Conservation (phyloP, 2,888 invertebrate genomes). For the Stramonita haemastoma region DNA sequence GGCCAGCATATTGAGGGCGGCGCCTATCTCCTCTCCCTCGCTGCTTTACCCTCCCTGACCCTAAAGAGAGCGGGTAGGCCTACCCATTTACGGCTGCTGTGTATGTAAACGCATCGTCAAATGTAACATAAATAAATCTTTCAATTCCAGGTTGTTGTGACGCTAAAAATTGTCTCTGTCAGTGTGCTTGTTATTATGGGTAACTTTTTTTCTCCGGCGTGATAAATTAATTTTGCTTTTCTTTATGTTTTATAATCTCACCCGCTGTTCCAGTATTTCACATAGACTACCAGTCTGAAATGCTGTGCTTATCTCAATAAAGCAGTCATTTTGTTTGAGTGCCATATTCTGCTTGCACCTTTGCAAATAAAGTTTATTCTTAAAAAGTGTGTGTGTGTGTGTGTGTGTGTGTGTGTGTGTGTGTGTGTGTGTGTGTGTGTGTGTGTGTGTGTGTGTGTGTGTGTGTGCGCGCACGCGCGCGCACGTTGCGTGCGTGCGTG, state of each 20-base stretch:
- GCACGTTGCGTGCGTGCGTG: no score
- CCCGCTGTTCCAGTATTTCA: not conserved
- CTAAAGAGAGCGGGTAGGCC: no score
- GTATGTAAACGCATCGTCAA: not conserved
- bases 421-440: not conserved
- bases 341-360: not conserved
- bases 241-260: not conserved
- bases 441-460: conserved; percentile 22
- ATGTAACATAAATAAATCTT: not conserved
- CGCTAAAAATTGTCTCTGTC: not conserved
- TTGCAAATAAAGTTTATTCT: not conserved
- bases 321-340: not conserved
- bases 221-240: not conserved
- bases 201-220: not conserved
- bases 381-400: not conserved
- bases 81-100: not conserved
- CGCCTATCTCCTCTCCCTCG: no score
- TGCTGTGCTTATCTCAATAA: not conserved
- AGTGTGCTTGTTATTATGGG: not conserved
- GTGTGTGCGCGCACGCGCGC: no score
- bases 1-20: no score
- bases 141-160: not conserved
- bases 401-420: conserved; percentile 3
- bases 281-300: not conserved
- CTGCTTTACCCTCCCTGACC: no score